Evolutionary conservation across 2,888 invertebrate genomes (phyloP), one percentile per base, ranked within the genome.

Genomic region (Isotomurus palustris): DNA sequence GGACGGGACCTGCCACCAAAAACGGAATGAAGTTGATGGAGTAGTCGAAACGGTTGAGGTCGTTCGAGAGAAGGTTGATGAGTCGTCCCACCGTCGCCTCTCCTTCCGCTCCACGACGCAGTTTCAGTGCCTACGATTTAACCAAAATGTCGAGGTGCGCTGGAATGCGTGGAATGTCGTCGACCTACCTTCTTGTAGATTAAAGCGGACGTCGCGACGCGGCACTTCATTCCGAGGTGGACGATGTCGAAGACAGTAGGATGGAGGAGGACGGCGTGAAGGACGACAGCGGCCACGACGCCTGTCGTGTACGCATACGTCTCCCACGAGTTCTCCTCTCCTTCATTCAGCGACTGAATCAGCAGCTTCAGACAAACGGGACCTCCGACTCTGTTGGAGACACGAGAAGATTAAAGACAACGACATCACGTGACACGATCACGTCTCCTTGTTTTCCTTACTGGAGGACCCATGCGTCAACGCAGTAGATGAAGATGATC

Each of bases 31-130:
- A 45, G 35, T 24, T 21, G 2, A 53, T 21, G 19, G 44, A 32
- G 14, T 12, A 35, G 19, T 35, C 45, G 19, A 53, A 53, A 12
- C 53, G 53, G 10, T 45, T 44, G 2, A 36, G 35, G 76, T 97
- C 96, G 74, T 95, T 97, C 0, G 95, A 93, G 57, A 97, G 79
- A 12, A 96, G 81, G 75, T 95, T 95, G 28, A 95, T 91, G 56
- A 95, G 84, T 76, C 94, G 91, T 0, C 95, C 95, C 0, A 88
- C 86, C 0, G 92, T 87, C 0, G 92, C 91, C 74, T 90, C 85
- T 4, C 87, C 87, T 41, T 92, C 77, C 1, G 93, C 88, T 5
- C 85, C 85, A 75, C 87, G 87, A 54, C 87, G 87, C 45, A 56
- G 44, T 44, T 28, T 32, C 27, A 69, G 91, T 83, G 57, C 91